Percentiles rank a stretch among this genome's conserved stretches.
These are phyloP conservation scores for Conus betulinus DNA, from an alignment of 1,140 invertebrate genomes.

Conservation along the genomic window DNA sequence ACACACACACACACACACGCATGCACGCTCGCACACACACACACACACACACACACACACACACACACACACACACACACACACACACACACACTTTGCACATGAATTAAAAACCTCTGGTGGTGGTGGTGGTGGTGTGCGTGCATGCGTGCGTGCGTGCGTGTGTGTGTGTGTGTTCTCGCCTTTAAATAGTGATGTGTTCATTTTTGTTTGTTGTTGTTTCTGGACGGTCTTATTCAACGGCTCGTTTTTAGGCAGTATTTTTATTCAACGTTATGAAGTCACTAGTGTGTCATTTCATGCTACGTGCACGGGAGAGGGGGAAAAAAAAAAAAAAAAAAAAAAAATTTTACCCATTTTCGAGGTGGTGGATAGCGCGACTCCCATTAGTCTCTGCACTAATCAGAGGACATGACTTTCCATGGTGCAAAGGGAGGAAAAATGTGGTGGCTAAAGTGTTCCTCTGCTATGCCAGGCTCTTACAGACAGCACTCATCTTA, in stretches of 20 bases:
- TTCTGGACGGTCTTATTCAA: too few species aligned
- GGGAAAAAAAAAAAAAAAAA: too few species aligned
- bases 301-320: too few species aligned
- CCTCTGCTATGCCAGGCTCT: too few species aligned
- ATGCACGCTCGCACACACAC: background rate
- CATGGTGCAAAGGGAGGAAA: too few species aligned
- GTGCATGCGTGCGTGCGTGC: background rate
- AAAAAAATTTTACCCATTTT: background rate
- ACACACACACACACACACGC: background rate
- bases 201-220: too few species aligned
- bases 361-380: background rate
- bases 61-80: constrained; percentile 10
- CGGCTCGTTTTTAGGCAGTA: too few species aligned
- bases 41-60: background rate
- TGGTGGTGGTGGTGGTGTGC: background rate
- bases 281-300: too few species aligned
- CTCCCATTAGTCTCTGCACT: background rate
- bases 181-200: background rate
- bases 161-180: background rate
- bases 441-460: too few species aligned
- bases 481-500: too few species aligned
- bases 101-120: too few species aligned
- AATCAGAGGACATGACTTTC: background rate
- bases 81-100: background rate
- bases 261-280: too few species aligned